Conservation (phyloP, 2,888 invertebrate genomes). For the Cheilosia vernalis region DNA sequence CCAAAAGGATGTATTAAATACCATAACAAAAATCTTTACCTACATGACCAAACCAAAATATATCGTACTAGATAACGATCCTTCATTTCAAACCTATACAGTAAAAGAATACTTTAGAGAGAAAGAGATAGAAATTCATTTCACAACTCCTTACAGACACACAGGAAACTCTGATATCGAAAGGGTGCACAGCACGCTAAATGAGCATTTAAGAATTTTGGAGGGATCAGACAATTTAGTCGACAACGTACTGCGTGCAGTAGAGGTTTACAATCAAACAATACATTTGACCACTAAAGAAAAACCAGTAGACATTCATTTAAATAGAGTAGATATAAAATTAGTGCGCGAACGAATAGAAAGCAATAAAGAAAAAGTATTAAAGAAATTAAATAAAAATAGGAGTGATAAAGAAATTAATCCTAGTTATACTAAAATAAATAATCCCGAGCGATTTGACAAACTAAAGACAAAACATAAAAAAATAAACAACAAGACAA, state of each 20-base stretch:
- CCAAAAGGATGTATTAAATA: constrained; percentile 8
- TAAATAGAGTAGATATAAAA: constrained; percentile 19
- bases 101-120: constrained; percentile 3
- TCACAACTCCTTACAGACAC: constrained; percentile 10
- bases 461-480: constrained; percentile 5
- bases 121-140: constrained; percentile 10
- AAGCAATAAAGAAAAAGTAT: constrained; percentile 13
- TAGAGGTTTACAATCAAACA: constrained; percentile 14
- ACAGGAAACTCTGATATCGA: constrained; percentile 33
- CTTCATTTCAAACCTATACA: constrained; percentile 7
- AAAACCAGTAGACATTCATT: constrained; percentile 18
- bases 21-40: too few relatives aligned
- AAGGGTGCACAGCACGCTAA: constrained; percentile 6
- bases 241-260: constrained; percentile 1
- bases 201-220: background rate
- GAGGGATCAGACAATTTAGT: constrained; percentile 27
- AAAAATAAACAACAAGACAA: constrained; percentile 21
- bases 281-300: constrained; percentile 28
- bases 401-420: background rate
- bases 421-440: constrained; percentile 3
- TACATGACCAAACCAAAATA: constrained; percentile 9
- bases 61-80: constrained; percentile 24
- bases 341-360: constrained; percentile 7
- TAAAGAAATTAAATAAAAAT: constrained; percentile 24
- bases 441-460: constrained; percentile 3